Conservation (phyloP, 2,113 vertebrate genomes). For the Periophthalmodon schlosseri region DNA sequence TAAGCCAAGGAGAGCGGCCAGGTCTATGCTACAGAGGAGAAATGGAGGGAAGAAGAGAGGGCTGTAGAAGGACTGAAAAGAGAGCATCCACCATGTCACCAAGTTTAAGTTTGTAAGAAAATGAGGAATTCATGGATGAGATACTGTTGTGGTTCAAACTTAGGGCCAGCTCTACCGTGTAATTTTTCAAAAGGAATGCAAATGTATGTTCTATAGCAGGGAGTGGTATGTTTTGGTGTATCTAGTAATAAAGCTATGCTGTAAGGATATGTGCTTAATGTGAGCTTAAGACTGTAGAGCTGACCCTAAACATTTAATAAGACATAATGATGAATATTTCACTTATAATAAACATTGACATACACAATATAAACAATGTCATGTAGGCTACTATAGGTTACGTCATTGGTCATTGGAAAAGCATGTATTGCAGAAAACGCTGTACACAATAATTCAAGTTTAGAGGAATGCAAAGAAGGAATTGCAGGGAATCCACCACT, state of each 20-base stretch:
- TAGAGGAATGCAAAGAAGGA: conserved; percentile 54
- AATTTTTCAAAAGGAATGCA: not conserved
- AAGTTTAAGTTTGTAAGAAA: not conserved
- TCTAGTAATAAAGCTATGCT: too few relatives aligned
- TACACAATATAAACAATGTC: not conserved
- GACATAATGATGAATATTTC: not conserved
- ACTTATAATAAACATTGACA: too few relatives aligned
- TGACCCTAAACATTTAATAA: not conserved
- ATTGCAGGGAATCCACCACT: conserved; percentile 60
- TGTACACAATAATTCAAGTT: conserved; percentile 19
- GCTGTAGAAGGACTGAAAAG: conserved; percentile 25
- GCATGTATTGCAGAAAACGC: too few relatives aligned
- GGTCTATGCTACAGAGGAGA: conserved; percentile 43
- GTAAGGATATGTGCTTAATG: too few relatives aligned
- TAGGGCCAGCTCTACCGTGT: not conserved
- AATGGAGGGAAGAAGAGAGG: conserved; percentile 46
- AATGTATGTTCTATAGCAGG: not conserved
- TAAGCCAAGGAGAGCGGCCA: not conserved
- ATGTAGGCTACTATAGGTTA: not conserved
- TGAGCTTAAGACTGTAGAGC: not conserved
- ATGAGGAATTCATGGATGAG: not conserved
- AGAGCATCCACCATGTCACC: conserved; percentile 21
- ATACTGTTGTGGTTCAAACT: not conserved
- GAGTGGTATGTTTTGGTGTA: too few relatives aligned
- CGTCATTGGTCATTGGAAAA: too few relatives aligned